These are phyloP conservation scores for Thera obeliscata DNA, from an alignment of 2,888 invertebrate species.

Conservation along the genomic window DNA sequence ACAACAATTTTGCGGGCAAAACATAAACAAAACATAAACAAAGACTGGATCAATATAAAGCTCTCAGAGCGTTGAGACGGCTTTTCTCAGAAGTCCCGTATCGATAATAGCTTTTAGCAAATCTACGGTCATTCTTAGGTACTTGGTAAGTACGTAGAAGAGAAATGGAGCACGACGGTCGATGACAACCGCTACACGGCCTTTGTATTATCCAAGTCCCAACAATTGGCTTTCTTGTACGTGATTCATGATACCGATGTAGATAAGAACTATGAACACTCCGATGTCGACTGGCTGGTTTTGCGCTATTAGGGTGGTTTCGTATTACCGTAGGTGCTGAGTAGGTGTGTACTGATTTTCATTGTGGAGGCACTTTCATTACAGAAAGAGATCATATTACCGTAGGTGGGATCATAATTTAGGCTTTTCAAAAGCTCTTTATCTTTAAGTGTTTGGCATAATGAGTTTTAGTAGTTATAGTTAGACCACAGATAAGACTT, in stretches of 20 bases:
- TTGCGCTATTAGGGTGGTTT: slow-evolving; percentile 26
- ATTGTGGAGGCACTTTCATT: no score
- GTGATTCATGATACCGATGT: slow-evolving; percentile 42
- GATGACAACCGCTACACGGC: slow-evolving; percentile 53
- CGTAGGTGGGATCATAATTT: no score
- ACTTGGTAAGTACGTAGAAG: slow-evolving; percentile 16
- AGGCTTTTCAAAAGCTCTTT: no score
- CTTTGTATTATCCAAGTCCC: slow-evolving; percentile 50
- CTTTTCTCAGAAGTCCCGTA: slow-evolving; percentile 28
- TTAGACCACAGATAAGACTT: no score
- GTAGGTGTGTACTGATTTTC: no score
- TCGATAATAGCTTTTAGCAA: slow-evolving; percentile 35
- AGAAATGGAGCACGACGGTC: slow-evolving; percentile 57
- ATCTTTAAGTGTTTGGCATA: no score
- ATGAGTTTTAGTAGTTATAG: no score
- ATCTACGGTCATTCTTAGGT: slow-evolving; percentile 23
- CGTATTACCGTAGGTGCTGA: not conserved
- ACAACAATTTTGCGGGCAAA: not conserved
- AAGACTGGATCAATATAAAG: slow-evolving; percentile 6
- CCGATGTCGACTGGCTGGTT: slow-evolving; percentile 26
- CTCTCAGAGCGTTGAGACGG: slow-evolving; percentile 4
- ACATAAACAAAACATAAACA: not conserved
- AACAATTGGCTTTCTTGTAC: slow-evolving; percentile 51
- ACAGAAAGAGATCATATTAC: no score
- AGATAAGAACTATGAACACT: slow-evolving; percentile 37